These are phyloP conservation scores for Palythoa caribaeorum DNA, from an alignment of 92 coral and sea anemone species.

Conservation along the genomic window DNA sequence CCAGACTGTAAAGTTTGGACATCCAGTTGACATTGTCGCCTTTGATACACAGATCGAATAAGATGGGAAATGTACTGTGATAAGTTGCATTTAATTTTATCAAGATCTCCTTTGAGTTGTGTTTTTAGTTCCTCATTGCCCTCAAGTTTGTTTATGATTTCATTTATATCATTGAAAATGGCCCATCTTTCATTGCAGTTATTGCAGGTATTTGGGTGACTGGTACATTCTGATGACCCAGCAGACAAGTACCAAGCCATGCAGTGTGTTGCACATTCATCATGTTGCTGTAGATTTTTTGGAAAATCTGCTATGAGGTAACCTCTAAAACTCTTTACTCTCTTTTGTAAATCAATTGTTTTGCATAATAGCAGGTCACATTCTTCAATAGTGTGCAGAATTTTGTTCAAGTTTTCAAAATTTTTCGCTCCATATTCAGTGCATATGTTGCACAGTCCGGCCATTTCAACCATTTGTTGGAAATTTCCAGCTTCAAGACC, in stretches of 20 bases:
- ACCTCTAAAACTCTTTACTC: constrained; percentile 24
- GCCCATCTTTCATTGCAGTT: constrained; percentile 36
- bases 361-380: not conserved
- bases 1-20: constrained; percentile 30
- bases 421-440: constrained; percentile 47
- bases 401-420: not conserved
- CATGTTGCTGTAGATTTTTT: constrained; percentile 23
- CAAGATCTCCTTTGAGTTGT: constrained; percentile 20
- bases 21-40: constrained; percentile 20
- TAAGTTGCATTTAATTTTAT: constrained; percentile 12
- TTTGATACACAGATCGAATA: constrained; percentile 30
- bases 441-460: constrained; percentile 64
- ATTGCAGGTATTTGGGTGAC: constrained; percentile 31
- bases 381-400: not conserved
- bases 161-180: constrained; percentile 24
- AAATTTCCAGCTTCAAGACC: constrained; percentile 53
- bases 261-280: constrained; percentile 35
- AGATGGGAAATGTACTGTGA: constrained; percentile 21
- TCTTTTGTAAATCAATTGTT: constrained; percentile 6
- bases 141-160: constrained; percentile 29
- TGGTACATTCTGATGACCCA: constrained; percentile 2
- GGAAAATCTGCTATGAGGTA: constrained; percentile 32
- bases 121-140: constrained; percentile 20
- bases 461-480: constrained; percentile 53
- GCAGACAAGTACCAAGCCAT: constrained; percentile 24